phyloP scores from a whole-genome alignment of 2,888 invertebrate genomes.

The Hydrotaea cyrtoneurina region DNA sequence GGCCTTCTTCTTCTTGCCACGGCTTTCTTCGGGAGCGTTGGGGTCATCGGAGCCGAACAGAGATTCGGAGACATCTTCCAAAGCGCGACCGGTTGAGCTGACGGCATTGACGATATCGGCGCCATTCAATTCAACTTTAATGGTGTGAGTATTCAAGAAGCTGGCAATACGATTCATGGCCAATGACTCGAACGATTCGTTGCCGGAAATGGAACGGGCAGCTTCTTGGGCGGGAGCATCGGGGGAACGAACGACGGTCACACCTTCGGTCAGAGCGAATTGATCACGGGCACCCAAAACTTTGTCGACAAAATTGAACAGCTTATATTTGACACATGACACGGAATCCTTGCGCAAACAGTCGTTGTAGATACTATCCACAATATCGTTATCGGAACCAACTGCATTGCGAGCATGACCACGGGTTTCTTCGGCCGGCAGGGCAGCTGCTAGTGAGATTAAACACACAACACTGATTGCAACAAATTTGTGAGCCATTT shows the following conservation, averaged over 20 bases:
- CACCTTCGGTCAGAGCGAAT: conserved; percentile 90
- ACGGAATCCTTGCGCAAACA: conserved; percentile 91
- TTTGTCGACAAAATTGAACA: conserved; percentile 93
- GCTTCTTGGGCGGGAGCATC: conserved; percentile 85
- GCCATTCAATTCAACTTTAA: conserved; percentile 92
- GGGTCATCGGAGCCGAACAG: conserved; percentile 84
- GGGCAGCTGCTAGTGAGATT: conserved; percentile 84
- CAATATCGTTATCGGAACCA: conserved; percentile 86
- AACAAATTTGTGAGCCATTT: conserved; percentile 81
- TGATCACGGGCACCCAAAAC: conserved; percentile 90
- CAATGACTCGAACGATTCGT: conserved; percentile 85
- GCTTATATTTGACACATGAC: conserved; percentile 92
- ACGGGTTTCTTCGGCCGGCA: conserved; percentile 87
- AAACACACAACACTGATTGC: conserved; percentile 82
- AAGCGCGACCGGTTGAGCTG: conserved; percentile 89
- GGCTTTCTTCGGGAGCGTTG: conserved; percentile 84
- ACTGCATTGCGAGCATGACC: conserved; percentile 83
- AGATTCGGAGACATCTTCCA: conserved; percentile 87
- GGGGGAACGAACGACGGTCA: conserved; percentile 89
- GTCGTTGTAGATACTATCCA: conserved; percentile 89
- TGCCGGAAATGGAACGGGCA: conserved; percentile 86
- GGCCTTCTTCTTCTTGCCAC: conserved; percentile 92
- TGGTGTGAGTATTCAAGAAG: conserved; percentile 90
- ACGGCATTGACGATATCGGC: conserved; percentile 91
- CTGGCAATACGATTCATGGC: conserved; percentile 86